Conservation (phyloP, 2,113 vertebrate species). For the Syrmaticus mikado region DNA sequence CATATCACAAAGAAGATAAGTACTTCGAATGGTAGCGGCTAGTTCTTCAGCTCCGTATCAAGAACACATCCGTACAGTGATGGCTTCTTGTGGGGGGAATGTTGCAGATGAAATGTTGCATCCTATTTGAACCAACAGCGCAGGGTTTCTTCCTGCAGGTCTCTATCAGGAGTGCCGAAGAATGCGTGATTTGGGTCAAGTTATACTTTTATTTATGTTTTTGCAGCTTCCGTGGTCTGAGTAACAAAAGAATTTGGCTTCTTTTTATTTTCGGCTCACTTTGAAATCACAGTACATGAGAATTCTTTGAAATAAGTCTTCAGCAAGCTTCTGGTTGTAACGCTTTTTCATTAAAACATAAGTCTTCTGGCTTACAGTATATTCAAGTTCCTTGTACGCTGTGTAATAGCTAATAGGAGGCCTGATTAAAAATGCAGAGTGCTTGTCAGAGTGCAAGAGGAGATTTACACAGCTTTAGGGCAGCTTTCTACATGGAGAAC, state of each 20-base stretch:
- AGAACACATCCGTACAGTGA: neutral
- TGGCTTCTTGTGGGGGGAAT: neutral
- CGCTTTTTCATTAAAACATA: neutral
- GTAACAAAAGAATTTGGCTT: neutral
- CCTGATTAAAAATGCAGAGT: constrained; percentile 26
- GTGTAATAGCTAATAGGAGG: neutral
- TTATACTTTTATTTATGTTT: neutral
- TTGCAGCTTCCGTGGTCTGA: neutral
- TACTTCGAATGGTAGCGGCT: neutral
- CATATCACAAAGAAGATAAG: neutral
- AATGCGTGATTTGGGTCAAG: neutral
- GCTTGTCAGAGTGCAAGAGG: neutral
- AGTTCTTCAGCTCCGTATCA: neutral
- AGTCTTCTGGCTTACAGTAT: neutral
- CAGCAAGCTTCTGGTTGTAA: neutral
- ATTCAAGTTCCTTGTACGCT: neutral
- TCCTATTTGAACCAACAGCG: neutral
- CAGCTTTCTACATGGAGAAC: neutral
- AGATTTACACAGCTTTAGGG: constrained; percentile 41
- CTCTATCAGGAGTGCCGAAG: neutral
- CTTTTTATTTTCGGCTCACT: neutral
- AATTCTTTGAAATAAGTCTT: neutral
- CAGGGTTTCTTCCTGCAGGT: neutral
- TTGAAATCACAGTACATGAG: neutral
- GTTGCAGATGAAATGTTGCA: neutral